These are phyloP conservation scores for Sinella curviseta DNA, from an alignment of 1,140 invertebrate species.

Conservation along the genomic window DNA sequence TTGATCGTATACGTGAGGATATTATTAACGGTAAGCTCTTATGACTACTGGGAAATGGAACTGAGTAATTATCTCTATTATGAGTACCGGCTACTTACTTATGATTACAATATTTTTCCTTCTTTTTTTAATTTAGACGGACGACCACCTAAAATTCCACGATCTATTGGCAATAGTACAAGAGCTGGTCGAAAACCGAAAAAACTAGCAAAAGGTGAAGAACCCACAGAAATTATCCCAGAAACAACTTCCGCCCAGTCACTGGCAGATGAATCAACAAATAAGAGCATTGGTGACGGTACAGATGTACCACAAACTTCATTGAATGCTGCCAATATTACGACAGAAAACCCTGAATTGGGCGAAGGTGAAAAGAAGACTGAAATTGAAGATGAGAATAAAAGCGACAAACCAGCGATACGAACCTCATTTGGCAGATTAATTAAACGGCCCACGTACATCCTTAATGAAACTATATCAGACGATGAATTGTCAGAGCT, in stretches of 20 bases:
- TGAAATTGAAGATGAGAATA: not conserved
- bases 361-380: not conserved
- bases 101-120: not conserved
- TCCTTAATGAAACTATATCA: not conserved
- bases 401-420: not conserved
- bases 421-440: not conserved
- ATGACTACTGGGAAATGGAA: not conserved
- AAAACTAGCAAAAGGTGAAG: not conserved
- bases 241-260: not conserved
- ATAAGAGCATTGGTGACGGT: too few relatives aligned
- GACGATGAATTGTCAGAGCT: constrained; percentile 14
- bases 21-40: constrained; percentile 19
- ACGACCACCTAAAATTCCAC: not conserved
- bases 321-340: too few relatives aligned
- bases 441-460: not conserved
- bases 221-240: not conserved
- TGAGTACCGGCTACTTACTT: too few relatives aligned
- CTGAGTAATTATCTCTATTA: not conserved
- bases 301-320: too few relatives aligned
- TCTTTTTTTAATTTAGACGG: not conserved
- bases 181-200: not conserved
- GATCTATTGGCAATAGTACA: not conserved
- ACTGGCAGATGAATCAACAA: too few relatives aligned
- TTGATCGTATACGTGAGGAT: constrained; percentile 6
- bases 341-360: too few relatives aligned